These are phyloP conservation scores for Callorhinus ursinus DNA, from an alignment of 2,113 vertebrate genomes.

Conservation along the genomic window DNA sequence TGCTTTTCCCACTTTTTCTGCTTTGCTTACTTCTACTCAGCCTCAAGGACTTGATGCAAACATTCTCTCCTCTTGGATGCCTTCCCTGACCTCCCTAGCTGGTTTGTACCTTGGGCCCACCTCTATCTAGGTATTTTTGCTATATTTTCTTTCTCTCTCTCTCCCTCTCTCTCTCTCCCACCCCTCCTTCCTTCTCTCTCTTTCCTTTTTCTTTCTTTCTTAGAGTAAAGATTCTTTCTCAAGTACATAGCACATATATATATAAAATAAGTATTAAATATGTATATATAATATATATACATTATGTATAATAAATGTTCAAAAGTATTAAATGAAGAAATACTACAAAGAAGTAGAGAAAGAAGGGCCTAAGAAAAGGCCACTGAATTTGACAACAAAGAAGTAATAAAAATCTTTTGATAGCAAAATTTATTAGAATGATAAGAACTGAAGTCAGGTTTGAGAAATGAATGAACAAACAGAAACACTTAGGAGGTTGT, in stretches of 20 bases:
- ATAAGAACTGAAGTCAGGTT: neutral
- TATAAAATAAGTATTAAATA: no score
- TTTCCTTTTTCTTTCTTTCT: neutral
- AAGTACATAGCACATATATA: neutral
- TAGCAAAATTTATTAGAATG: neutral
- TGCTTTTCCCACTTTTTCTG: neutral
- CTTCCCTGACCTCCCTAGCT: neutral
- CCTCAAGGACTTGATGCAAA: neutral
- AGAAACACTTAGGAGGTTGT: neutral
- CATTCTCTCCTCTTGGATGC: neutral
- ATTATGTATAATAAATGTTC: neutral
- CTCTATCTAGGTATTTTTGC: neutral
- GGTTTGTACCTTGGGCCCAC: neutral
- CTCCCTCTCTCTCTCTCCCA: neutral
- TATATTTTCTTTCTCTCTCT: neutral
- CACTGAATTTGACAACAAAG: neutral
- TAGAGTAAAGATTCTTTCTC: neutral
- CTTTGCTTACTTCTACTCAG: neutral
- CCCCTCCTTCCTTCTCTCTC: neutral
- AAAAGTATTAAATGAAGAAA: neutral
- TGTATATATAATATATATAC: no score
- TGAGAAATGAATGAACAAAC: neutral
- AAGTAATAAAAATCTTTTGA: neutral
- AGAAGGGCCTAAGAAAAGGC: neutral
- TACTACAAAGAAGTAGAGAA: neutral